Percentiles rank a stretch among this genome's conserved stretches.
phyloP scores from a whole-genome alignment of 1,140 invertebrate species.

The Antheraea pernyi region DNA sequence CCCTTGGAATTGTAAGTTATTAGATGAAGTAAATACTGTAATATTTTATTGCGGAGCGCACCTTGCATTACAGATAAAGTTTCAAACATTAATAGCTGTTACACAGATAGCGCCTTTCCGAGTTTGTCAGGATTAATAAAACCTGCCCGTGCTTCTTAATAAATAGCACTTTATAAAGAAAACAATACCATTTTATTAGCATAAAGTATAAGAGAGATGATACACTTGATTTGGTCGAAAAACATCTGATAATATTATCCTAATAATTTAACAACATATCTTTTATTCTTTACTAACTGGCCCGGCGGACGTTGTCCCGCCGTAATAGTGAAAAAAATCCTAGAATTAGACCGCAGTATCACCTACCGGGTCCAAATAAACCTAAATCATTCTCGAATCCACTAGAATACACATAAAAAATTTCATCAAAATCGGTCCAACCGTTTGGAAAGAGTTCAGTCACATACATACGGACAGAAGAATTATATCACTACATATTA shows the following conservation, averaged over 20 bases:
- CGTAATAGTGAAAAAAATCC: too few species aligned
- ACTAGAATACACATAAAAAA: too few species aligned
- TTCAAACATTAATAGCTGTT: slow-evolving; percentile 14
- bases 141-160: slow-evolving; percentile 59
- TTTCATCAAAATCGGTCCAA: too few species aligned
- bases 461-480: too few species aligned
- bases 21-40: neutral
- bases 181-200: slow-evolving; percentile 75
- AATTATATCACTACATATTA: too few species aligned
- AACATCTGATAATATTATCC: neutral
- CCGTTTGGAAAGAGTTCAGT: too few species aligned
- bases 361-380: too few species aligned
- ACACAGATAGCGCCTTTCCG: neutral
- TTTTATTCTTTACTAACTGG: neutral
- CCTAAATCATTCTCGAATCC: too few species aligned
- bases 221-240: neutral
- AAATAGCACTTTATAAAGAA: slow-evolving; percentile 72
- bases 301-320: too few species aligned
- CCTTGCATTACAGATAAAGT: slow-evolving; percentile 4
- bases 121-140: slow-evolving; percentile 15
- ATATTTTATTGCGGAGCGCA: slow-evolving; percentile 11
- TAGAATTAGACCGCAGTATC: too few species aligned
- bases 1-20: slow-evolving; percentile 8
- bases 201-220: slow-evolving; percentile 39
- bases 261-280: neutral